Evolutionary conservation across 2,888 invertebrate species (phyloP), one percentile per base, ranked within the genome.

Genomic region (Empis livida): DNA sequence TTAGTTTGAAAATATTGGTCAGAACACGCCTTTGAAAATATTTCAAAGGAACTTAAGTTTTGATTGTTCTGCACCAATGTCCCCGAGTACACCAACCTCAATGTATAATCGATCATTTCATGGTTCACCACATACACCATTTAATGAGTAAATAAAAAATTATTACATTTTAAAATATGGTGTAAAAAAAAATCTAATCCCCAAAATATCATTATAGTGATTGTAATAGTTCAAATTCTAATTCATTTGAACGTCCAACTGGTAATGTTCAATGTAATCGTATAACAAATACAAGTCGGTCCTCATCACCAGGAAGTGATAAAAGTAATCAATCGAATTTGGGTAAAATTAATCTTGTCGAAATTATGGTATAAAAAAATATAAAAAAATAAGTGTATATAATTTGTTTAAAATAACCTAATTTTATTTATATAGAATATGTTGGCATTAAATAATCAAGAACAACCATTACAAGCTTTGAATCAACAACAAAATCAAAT

Each of bases 1-100:
- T 58, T 58, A 68, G 68, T 68, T 68, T 64, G 68, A 68, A 57
- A 67, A 64, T 61, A 62, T 67, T 65, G 67, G 64, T 60, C 65
- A 64, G 61, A 67, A 64, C 61, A 64, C 65, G 62, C 66, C 67
- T 60, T 61, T 67, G 60, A 66, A 65, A 62, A 65, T 62, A 58
- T 64, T 67, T 61, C 68, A 67, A 67, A 65, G 67, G 63, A 68
- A 67, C 60, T 61, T 68, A 59, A 68, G 64, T 62, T 68, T 66
- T 66, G 68, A 68, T 62, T 65, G 66, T 61, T 65, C 67, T 59
- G 64, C 67, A 62, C 67, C 68, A 57, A 64, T 68, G 60, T 67
- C 68, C 59, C 67, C 68, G 55, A 65, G 66, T 60, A 66, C 68
- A 61, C 65, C 68, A 57, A 61, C 68, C 57, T 65, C 67, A 60